A percentile compares a stretch with the other conserved stretches of the same genome.
These are phyloP conservation scores for Meiosimyza decipiens DNA, from an alignment of 2,888 invertebrate species.

Conservation along the genomic window DNA sequence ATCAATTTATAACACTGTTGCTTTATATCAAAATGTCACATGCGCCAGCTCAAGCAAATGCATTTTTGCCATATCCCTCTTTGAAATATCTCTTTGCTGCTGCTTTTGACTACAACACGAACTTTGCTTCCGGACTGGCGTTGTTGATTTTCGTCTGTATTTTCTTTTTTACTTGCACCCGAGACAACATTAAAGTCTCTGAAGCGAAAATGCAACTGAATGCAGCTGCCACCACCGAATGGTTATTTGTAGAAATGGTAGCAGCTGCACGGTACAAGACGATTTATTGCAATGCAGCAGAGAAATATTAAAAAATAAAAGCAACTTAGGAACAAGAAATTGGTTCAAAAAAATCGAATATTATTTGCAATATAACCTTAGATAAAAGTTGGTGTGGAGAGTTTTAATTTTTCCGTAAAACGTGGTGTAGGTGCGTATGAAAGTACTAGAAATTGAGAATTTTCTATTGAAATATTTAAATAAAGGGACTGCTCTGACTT, in stretches of 20 bases:
- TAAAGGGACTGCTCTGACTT: no score
- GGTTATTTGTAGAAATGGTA: neutral
- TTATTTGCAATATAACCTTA: no score
- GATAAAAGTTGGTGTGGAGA: no score
- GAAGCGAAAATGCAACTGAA: conserved; percentile 38
- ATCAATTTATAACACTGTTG: conserved; percentile 35
- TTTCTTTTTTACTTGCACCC: conserved; percentile 13
- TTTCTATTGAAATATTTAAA: no score
- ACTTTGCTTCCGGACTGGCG: neutral
- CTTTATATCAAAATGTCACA: conserved; percentile 12
- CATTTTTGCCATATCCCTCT: neutral
- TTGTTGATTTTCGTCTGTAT: conserved; percentile 6
- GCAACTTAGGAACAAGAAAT: no score
- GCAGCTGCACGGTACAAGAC: conserved; percentile 12
- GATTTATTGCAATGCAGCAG: conserved; percentile 13
- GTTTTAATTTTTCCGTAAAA: no score
- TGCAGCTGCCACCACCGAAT: conserved; percentile 9
- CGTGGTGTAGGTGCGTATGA: no score
- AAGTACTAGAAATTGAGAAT: no score
- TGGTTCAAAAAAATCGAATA: no score
- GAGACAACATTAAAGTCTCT: conserved; percentile 37
- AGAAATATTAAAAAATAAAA: no score
- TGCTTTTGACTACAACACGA: neutral
- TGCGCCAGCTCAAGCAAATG: neutral
- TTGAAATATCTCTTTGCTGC: neutral